Percentiles rank a stretch among this genome's conserved stretches.
Conservation (phyloP, 2,797 vertebrate genomes). For the Pelodytes ibericus region DNA sequence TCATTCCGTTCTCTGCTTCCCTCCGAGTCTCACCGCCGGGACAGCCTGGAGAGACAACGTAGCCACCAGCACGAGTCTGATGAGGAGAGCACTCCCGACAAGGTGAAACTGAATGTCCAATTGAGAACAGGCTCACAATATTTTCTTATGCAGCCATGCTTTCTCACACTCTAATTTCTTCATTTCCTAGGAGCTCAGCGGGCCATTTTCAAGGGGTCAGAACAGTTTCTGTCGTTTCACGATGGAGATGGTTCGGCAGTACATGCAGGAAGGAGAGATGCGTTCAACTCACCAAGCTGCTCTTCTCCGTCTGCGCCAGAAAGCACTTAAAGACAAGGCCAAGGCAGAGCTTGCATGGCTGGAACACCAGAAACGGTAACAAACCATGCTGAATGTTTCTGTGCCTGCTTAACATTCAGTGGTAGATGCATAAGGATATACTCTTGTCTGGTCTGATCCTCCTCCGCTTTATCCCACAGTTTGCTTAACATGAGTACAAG, state of each 20-base stretch:
- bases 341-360: constrained; percentile 94
- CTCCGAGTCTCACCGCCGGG: constrained; percentile 92
- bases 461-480: too few species aligned
- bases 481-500: too few species aligned
- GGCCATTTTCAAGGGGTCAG: constrained; percentile 89
- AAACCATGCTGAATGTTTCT: too few species aligned
- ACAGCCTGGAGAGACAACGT: constrained; percentile 87
- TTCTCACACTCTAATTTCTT: neutral
- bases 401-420: too few species aligned
- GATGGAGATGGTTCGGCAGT: constrained; percentile 97
- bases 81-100: constrained; percentile 78
- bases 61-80: constrained; percentile 84
- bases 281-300: constrained; percentile 94
- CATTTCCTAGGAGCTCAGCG: constrained; percentile 81
- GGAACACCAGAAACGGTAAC: constrained; percentile 91
- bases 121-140: too few species aligned
- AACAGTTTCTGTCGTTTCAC: constrained; percentile 96
- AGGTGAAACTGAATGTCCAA: constrained; percentile 61
- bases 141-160: neutral
- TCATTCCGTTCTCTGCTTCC: constrained; percentile 94
- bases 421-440: too few species aligned
- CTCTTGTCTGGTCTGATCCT: too few species aligned
- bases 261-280: constrained; percentile 97
- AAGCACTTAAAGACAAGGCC: constrained; percentile 93
- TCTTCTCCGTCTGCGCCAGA: constrained; percentile 89